Evolutionary conservation across 2,113 vertebrate species (phyloP), one percentile per base, ranked within the genome.

Genomic region (Piprites chloris): DNA sequence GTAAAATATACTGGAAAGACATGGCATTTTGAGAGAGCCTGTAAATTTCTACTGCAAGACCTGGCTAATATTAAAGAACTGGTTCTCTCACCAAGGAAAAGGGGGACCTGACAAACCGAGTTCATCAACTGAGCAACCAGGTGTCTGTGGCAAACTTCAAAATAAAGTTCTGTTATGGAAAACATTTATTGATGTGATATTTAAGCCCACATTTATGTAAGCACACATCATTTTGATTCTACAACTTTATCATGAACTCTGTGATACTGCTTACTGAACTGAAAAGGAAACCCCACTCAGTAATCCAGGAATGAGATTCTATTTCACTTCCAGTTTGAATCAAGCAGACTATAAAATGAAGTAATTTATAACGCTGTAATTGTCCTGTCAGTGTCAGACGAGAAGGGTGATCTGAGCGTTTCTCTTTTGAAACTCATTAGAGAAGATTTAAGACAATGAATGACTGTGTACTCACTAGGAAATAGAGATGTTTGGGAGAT

Each of bases 391-490:
- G 27, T 84, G 65, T 79, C 86, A 88, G 55, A 59, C 28, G n/a
- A 44, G 65, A 94, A 49, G 30, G 62, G 35, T 4, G 9, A 74
- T 77, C 62, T 85, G 46, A 66, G n/a, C 44, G 53, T 68, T 94
- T 86, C 79, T 91, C 27, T 41, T 95, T n/a, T 61, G 27, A 91
- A 91, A 78, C 76, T 87, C 9, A 4, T 97, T 94, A 96, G 89
- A 87, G 44, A 90, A 94, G 83, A 95, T 94, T 97, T 95, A 96
- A 44, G 71, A 46, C 73, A 87, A 92, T 80, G 71, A 96, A n/a
- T 94, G 76, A 82, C 91, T 53, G 32, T 22, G 79, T 58, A 62
- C 32, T 94, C 46, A 84, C 96, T 90, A 95, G 91, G 59, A 95
- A 76, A 87, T 50, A 50, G 66, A 93, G 68, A n/a, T 68, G 20